Evolutionary conservation across 1,140 invertebrate species (phyloP).

Genomic region (Hycleus cichorii): DNA sequence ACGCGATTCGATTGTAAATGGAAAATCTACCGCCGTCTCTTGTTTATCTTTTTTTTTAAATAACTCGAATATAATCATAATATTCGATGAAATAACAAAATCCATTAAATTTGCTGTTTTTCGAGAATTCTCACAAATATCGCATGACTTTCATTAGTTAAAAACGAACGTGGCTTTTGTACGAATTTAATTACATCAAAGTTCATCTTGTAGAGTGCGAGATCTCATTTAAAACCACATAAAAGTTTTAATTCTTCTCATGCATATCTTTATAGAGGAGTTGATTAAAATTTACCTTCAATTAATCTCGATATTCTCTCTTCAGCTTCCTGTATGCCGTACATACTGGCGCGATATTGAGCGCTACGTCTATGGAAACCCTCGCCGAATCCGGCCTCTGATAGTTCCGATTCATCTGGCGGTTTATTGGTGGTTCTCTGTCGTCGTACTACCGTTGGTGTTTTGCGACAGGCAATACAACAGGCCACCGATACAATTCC

Average conservation of each 20-base stretch:
- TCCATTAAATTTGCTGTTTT: too few relatives aligned
- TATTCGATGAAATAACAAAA: too few relatives aligned
- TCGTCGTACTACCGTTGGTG: constrained; percentile 12
- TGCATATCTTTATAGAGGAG: neutral
- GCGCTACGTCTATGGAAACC: constrained; percentile 38
- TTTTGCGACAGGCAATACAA: constrained; percentile 31
- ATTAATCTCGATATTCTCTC: constrained; percentile 29
- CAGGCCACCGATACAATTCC: constrained; percentile 29
- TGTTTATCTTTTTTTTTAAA: too few relatives aligned
- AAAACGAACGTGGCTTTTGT: too few relatives aligned
- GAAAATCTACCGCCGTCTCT: too few relatives aligned
- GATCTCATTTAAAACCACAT: too few relatives aligned
- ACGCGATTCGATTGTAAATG: neutral
- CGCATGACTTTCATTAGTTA: too few relatives aligned
- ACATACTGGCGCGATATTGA: constrained; percentile 38
- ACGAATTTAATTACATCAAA: too few relatives aligned
- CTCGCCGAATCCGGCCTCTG: constrained; percentile 38
- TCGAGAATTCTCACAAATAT: too few relatives aligned
- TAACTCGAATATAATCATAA: too few relatives aligned
- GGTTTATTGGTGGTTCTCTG: constrained; percentile 29
- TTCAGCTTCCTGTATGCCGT: constrained; percentile 33
- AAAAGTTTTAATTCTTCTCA: too few relatives aligned
- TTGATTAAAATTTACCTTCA: constrained; percentile 19
- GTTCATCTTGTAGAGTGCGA: too few relatives aligned
- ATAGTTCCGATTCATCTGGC: constrained; percentile 35